A percentile compares a stretch with the other conserved stretches of the same genome.
Evolutionary conservation across 2,888 invertebrate species (phyloP).

Genomic region (Synergus japonicus): DNA sequence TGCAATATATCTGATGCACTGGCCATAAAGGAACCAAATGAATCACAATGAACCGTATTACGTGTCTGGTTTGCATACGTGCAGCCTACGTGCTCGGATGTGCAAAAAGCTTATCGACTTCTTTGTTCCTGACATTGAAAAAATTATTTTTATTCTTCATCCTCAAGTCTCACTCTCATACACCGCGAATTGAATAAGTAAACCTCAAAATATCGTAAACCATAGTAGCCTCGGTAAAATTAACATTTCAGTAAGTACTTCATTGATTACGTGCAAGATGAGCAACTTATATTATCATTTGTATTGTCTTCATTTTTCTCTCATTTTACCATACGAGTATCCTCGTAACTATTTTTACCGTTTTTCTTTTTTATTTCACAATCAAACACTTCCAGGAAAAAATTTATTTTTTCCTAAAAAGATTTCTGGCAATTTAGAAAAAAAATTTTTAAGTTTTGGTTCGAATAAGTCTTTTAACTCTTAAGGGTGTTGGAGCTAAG

Average conservation of each 20-base stretch:
- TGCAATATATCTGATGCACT: not conserved
- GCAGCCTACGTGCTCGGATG: not conserved
- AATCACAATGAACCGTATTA: slow-evolving; percentile 37
- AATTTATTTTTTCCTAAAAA: not conserved
- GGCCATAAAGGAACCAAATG: not conserved
- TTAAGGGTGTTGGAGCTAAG: too few relatives aligned
- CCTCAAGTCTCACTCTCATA: not conserved
- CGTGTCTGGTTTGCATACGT: slow-evolving; percentile 48
- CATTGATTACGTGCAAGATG: not conserved
- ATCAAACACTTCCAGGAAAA: not conserved
- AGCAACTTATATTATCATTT: not conserved
- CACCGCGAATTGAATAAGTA: not conserved
- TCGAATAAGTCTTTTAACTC: not conserved
- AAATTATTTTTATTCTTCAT: not conserved
- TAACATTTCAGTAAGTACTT: not conserved
- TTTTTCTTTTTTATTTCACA: not conserved
- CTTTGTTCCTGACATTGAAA: slow-evolving; percentile 19
- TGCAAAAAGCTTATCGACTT: slow-evolving; percentile 1
- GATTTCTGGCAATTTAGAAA: not conserved
- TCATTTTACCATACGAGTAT: not conserved
- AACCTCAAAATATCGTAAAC: slow-evolving; percentile 8
- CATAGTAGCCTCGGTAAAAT: not conserved
- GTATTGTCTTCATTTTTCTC: not conserved
- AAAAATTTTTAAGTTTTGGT: not conserved
- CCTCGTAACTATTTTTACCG: not conserved